Base-by-base conservation (phyloP, 2,888 invertebrate species). In the Hypolimnas misippus region DNA sequence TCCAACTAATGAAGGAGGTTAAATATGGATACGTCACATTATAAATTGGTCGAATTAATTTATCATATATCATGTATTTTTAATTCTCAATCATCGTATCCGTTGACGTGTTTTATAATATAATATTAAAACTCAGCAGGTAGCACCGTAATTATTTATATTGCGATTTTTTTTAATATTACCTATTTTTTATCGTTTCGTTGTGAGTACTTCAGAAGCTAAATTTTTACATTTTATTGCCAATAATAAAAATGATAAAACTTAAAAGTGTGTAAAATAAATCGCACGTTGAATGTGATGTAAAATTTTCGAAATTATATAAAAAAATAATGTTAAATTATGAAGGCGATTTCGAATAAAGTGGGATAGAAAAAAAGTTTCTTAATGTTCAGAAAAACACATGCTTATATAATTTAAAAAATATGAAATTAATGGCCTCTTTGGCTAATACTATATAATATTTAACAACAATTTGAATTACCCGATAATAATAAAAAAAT, bases 1-100 rank as follows among this genome's bases (percentile, higher is more conserved):
- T 87, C 72, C 79, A 72, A 74, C 84, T 89, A 89, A 90, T 89
- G 89, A 89, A 87, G 84, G 70, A 71, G 70, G 70, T 74, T 66
- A 68, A 65, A 71, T 68, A 70, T 74, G 73, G 75, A 76, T 64
- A 70, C 62, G 73, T 61, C 72, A 62, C 42, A 44, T 62, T 52
- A 62, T 61, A 70, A 63, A 63, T 66, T 58, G 51, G 31, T 44
- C 40, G 60, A 64, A 68, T 66, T 66, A 66, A 63, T 65, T 54
- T 62, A 49, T 49, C 38, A 42, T 46, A 66, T 64, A 66, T 66
- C 57, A 59, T 35, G 31, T 46, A 49, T 25, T 56, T 55, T 17
- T 57, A 63, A 55, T 61, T 63, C 56, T 50, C 53, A 63, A 66
- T 63, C 59, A 59, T 46, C 62, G 50, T 40, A 51, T 53, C 51